A percentile compares a stretch with the other conserved stretches of the same genome.
Conservation (phyloP, 2,888 invertebrate species). For the Heliconius aoede region DNA sequence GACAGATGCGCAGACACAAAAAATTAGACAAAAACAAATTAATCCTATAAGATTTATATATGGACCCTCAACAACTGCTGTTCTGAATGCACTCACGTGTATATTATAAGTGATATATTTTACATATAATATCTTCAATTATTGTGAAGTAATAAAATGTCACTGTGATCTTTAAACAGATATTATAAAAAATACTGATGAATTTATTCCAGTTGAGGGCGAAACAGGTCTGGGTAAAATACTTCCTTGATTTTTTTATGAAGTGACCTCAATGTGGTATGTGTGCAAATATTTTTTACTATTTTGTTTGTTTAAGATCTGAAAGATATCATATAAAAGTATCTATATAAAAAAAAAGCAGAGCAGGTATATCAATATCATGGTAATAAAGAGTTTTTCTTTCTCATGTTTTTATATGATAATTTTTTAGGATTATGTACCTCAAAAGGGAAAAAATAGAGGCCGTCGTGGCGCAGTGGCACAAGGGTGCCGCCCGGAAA, state of each 20-base stretch:
- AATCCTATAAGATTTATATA: background rate
- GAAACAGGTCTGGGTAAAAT: conserved; percentile 65
- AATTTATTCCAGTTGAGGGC: conserved; percentile 72
- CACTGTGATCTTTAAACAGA: conserved; percentile 75
- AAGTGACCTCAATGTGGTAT: conserved; percentile 47
- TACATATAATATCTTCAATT: conserved; percentile 33
- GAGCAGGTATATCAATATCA: background rate
- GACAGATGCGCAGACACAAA: background rate
- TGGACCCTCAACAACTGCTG: background rate
- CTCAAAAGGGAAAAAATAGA: too few relatives aligned
- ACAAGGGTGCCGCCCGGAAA: too few relatives aligned
- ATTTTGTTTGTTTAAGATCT: conserved; percentile 18
- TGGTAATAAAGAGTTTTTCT: background rate
- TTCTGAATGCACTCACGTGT: background rate
- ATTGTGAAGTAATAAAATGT: conserved; percentile 64
- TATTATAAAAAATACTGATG: conserved; percentile 64
- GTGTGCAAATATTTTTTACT: conserved; percentile 38
- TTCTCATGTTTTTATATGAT: too few relatives aligned
- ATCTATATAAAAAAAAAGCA: background rate
- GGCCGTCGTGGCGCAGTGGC: too few relatives aligned
- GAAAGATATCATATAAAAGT: conserved; percentile 22
- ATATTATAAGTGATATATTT: background rate
- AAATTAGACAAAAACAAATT: background rate
- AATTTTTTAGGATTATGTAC: too few relatives aligned
- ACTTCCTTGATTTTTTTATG: conserved; percentile 68